Percentiles rank a stretch among this genome's conserved stretches.
Evolutionary conservation across 92 coral and sea anemone genomes (phyloP).

Genomic region (Blastomussa wellsi): DNA sequence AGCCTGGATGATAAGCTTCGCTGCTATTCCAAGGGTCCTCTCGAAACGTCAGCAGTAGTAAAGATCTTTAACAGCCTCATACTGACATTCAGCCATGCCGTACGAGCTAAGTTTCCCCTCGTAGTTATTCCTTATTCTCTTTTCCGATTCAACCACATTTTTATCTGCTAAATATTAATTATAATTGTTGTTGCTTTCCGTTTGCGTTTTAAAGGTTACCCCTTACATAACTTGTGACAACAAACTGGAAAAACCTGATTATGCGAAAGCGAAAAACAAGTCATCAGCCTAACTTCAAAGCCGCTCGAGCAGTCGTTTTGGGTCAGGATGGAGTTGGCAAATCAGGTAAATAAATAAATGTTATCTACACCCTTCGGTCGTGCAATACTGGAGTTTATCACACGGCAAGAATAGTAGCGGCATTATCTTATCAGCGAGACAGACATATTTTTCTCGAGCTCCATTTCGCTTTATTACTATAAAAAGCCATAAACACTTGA

Average conservation of each 20-base stretch:
- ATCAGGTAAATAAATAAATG: conserved; percentile 57
- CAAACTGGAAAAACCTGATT: background rate
- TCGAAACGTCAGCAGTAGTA: background rate
- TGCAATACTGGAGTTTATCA: conserved; percentile 13
- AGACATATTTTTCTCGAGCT: conserved; percentile 3
- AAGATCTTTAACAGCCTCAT: background rate
- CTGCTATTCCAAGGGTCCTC: conserved; percentile 8
- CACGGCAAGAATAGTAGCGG: background rate
- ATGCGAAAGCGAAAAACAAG: conserved; percentile 71
- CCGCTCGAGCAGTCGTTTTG: conserved; percentile 59
- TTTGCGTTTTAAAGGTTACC: background rate
- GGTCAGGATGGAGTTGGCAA: conserved; percentile 89
- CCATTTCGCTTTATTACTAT: conserved; percentile 7
- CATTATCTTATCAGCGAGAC: conserved; percentile 7
- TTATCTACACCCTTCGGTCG: background rate
- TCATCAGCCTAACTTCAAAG: conserved; percentile 49
- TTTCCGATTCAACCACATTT: background rate
- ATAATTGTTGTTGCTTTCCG: background rate
- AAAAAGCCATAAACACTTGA: conserved; percentile 36
- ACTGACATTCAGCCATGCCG: background rate
- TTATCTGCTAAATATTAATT: conserved; percentile 15
- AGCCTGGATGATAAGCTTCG: background rate
- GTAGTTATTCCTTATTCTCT: background rate
- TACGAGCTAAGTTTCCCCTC: background rate
- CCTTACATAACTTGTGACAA: background rate